Conservation (phyloP, 1,140 invertebrate species). For the Thereuonema tuberculata region DNA sequence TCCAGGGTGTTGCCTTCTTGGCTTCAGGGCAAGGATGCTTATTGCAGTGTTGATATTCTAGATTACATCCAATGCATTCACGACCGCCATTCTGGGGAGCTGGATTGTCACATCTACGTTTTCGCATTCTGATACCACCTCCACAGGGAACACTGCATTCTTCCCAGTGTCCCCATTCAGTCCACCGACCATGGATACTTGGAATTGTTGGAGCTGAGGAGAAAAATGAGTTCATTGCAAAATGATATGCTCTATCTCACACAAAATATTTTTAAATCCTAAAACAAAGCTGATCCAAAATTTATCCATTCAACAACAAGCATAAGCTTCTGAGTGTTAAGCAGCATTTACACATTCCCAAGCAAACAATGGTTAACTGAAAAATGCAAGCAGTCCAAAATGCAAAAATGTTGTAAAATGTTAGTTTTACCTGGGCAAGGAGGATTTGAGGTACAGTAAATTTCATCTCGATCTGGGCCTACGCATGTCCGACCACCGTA, state of each 20-base stretch:
- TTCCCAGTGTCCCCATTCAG: conserved; percentile 32
- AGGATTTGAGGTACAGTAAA: conserved; percentile 58
- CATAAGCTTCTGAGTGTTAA: no score
- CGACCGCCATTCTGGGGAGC: conserved; percentile 42
- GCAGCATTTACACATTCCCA: no score
- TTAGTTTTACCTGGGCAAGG: conserved; percentile 51
- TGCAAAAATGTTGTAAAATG: background rate
- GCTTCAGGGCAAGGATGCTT: conserved; percentile 48
- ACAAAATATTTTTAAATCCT: no score
- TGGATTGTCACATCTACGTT: conserved; percentile 48
- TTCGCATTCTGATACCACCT: conserved; percentile 28
- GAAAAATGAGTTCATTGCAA: no score
- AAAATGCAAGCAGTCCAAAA: no score
- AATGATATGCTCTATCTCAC: no score
- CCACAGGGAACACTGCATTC: conserved; percentile 28
- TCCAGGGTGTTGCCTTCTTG: conserved; percentile 53
- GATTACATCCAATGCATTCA: conserved; percentile 49
- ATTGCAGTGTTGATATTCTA: conserved; percentile 50
- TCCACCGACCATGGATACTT: conserved; percentile 35
- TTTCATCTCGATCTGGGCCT: conserved; percentile 42
- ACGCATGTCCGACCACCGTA: conserved; percentile 30
- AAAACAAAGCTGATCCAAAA: no score
- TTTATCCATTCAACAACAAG: no score
- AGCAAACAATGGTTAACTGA: no score
- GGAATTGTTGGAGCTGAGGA: conserved; percentile 44